Evolutionary conservation across 2,888 invertebrate species (phyloP).

Genomic region (Liopterus haemorrhoidalis): DNA sequence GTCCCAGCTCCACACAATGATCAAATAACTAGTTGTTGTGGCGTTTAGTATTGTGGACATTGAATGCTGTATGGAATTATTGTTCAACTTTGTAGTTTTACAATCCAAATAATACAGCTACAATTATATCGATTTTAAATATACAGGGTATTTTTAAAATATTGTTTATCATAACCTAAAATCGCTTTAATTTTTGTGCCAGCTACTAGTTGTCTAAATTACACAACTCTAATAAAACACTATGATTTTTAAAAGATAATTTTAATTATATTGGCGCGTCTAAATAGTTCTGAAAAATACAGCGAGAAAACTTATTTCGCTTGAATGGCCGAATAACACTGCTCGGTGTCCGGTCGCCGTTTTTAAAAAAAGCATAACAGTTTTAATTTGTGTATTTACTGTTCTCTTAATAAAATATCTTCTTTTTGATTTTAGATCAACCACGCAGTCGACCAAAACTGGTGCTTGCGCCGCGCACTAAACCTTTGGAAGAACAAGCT

Average conservation of each 20-base stretch:
- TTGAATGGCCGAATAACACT: no score
- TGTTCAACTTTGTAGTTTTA: constrained; percentile 24
- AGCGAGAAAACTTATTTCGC: no score
- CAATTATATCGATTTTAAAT: no score
- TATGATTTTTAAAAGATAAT: no score
- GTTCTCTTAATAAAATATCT: neutral
- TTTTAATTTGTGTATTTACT: constrained; percentile 1
- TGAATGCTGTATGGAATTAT: constrained; percentile 34
- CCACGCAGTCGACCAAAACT: constrained; percentile 71
- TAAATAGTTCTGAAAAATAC: no score
- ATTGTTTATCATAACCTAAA: no score
- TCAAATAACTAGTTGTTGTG: constrained; percentile 30
- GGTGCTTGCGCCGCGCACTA: constrained; percentile 72
- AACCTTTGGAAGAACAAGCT: constrained; percentile 56
- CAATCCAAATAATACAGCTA: constrained; percentile 32
- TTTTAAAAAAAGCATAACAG: constrained; percentile 1
- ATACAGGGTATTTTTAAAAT: no score
- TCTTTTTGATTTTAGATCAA: constrained; percentile 44
- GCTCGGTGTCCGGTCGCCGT: neutral
- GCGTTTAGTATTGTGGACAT: constrained; percentile 36
- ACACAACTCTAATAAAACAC: no score
- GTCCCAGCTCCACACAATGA: constrained; percentile 35
- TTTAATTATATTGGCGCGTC: no score
- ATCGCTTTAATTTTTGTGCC: no score
- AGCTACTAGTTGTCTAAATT: no score